These are phyloP conservation scores for Tanypteryx hageni DNA, from an alignment of 2,888 invertebrate genomes.

Conservation along the genomic window DNA sequence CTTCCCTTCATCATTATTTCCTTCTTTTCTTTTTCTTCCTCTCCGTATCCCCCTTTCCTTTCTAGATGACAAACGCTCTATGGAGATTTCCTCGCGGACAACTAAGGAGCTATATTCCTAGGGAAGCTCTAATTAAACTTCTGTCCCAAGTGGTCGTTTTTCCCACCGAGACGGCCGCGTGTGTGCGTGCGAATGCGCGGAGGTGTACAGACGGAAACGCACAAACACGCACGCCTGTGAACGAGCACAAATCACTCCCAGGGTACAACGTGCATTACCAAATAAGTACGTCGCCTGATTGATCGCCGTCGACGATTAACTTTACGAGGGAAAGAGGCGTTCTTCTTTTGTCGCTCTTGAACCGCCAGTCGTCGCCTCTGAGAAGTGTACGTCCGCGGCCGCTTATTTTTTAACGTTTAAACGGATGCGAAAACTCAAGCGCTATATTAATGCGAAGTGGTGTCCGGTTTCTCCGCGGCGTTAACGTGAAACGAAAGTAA, in stretches of 20 bases:
- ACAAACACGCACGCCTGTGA: background rate
- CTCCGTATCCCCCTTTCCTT: too few species aligned
- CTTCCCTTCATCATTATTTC: too few species aligned
- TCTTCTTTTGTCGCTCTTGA: background rate
- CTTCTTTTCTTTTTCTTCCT: too few species aligned
- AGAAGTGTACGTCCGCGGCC: background rate
- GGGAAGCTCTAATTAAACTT: background rate
- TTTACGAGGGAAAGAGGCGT: conserved; percentile 5
- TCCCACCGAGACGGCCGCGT: background rate
- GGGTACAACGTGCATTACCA: background rate
- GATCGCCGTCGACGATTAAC: background rate
- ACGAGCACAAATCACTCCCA: background rate
- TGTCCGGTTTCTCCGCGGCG: background rate
- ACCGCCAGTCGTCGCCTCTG: background rate
- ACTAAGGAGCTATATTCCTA: background rate
- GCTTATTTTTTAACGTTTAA: background rate
- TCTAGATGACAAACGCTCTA: background rate
- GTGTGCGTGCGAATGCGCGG: background rate
- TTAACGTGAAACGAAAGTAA: too few species aligned
- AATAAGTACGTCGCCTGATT: background rate
- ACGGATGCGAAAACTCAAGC: background rate
- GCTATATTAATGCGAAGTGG: background rate
- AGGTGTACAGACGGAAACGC: too few species aligned
- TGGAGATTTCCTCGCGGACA: background rate
- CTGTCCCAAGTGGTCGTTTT: background rate